phyloP scores from a whole-genome alignment of 2,797 vertebrate genomes.

The Gallinago solitaria region DNA sequence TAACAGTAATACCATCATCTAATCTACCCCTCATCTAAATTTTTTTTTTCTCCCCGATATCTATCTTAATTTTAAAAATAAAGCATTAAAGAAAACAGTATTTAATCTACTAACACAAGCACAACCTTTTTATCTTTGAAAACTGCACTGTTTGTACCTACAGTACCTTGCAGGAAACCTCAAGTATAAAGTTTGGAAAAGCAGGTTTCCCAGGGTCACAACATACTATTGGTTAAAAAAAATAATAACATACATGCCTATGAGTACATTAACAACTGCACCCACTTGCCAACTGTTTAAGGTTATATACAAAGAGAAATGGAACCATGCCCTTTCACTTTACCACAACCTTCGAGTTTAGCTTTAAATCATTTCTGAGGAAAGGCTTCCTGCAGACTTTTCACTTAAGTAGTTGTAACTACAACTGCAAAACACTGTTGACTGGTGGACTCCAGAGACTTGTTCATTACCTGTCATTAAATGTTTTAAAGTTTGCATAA shows the following conservation, averaged over 20 bases:
- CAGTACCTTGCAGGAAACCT: not conserved
- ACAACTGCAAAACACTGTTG: constrained; percentile 75
- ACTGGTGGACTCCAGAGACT: constrained; percentile 82
- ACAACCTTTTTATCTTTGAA: not conserved
- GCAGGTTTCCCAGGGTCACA: not conserved
- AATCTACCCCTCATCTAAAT: not conserved
- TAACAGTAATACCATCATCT: not conserved
- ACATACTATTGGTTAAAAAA: not conserved
- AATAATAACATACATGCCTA: not conserved
- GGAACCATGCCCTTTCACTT: constrained; percentile 27
- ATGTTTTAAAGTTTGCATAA: constrained; percentile 99
- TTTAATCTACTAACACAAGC: not conserved
- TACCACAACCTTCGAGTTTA: constrained; percentile 27
- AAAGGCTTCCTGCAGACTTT: constrained; percentile 66
- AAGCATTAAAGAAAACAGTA: not conserved
- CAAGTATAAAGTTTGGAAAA: not conserved
- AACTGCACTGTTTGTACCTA: not conserved
- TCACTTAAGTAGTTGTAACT: constrained; percentile 74
- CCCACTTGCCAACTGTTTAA: not conserved
- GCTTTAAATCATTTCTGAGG: constrained; percentile 67
- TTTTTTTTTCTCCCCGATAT: not conserved
- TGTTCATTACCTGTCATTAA: constrained; percentile 99
- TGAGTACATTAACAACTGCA: not conserved
- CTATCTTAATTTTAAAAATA: not conserved
- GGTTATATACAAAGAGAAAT: constrained; percentile 11